A percentile compares a stretch with the other conserved stretches of the same genome.
Conservation (phyloP, 2,797 vertebrate genomes). For the Hyperoplus immaculatus region DNA sequence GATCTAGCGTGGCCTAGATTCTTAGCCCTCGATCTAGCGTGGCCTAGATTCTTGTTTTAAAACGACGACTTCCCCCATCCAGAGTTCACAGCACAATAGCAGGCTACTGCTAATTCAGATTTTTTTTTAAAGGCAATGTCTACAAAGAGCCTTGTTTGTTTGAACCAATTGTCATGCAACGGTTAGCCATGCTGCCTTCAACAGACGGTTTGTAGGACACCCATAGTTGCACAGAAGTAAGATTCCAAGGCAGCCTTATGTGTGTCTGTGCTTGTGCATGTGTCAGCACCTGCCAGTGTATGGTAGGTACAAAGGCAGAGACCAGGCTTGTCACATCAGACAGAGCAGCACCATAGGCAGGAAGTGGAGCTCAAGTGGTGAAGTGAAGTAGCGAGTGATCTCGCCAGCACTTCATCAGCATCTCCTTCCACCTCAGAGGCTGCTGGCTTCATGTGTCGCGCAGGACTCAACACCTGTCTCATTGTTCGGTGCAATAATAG, state of each 20-base stretch:
- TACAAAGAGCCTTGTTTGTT: slow-evolving; percentile 47
- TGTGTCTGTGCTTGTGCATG: slow-evolving; percentile 15
- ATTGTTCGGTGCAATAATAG: slow-evolving; percentile 27
- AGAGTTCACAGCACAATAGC: slow-evolving; percentile 32
- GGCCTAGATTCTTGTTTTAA: slow-evolving; percentile 60
- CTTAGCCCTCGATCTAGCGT: slow-evolving; percentile 47
- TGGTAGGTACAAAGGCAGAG: slow-evolving; percentile 40
- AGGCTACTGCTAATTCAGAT: slow-evolving; percentile 32
- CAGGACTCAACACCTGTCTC: slow-evolving; percentile 17
- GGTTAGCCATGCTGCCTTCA: slow-evolving; percentile 51
- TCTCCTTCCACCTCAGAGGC: slow-evolving; percentile 29
- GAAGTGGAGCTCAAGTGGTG: slow-evolving; percentile 57
- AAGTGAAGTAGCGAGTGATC: slow-evolving; percentile 38
- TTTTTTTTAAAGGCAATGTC: slow-evolving; percentile 31
- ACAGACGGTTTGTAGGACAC: slow-evolving; percentile 53
- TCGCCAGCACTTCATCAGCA: slow-evolving; percentile 37
- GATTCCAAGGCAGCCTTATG: slow-evolving; percentile 49
- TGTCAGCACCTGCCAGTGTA: slow-evolving; percentile 34
- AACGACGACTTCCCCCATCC: slow-evolving; percentile 21
- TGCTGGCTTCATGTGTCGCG: slow-evolving; percentile 14
- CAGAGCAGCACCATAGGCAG: slow-evolving; percentile 51
- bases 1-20: slow-evolving; percentile 60
- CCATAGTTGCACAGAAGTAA: slow-evolving; percentile 35
- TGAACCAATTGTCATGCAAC: slow-evolving; percentile 61
- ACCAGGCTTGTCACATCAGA: slow-evolving; percentile 51